Evolutionary conservation across 1,140 invertebrate species (phyloP), one percentile per base, ranked within the genome.

Genomic region (Drosophila funebris): DNA sequence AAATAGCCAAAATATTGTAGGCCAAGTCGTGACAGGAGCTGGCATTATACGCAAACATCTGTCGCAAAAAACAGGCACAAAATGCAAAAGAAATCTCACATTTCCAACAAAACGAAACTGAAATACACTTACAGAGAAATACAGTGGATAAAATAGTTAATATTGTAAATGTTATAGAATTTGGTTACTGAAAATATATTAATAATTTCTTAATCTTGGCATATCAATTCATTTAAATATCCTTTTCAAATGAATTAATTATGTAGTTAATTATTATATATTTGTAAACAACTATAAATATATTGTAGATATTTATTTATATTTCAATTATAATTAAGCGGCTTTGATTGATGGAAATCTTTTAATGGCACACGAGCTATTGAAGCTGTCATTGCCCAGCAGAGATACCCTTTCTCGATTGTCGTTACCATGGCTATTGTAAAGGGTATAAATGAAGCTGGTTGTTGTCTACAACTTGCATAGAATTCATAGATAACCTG

Each of bases 1-100:
- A 75, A 74, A 85, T 75, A 69, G 70, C 63, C 81, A 36, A 85
- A 87, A 75, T 73, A 81, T 69, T 69, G 43, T 69, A 60, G 63
- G 57, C 62, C 72, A 79, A 81, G 53, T 53, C 63, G 46, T 37
- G 13, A 41, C 18, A 66, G 64, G 14, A 44, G 48, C 57, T n/a
- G 56, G 14, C 62, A 66, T 67, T 44, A 73, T 43, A 58, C n/a
- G 31, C 73, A 71, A 78, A 87, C 82, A 87, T 88, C 83, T 87
- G 83, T 88, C 78, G 61, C 83, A 67, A 87, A 83, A 87, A 79
- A 83, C 9, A 36, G 9, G 13, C 24, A 53, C 31, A 54, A 57
- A 75, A 63, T 46, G 37, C 20, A 58, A 48, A 39, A 52, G 20
- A 57, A 60, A 63, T 36, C 9, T 3, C n/a, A 9, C 2, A 16